Evolutionary conservation across 2,113 vertebrate species (phyloP), one percentile per base, ranked within the genome.

Genomic region (Vanacampus margaritifer): DNA sequence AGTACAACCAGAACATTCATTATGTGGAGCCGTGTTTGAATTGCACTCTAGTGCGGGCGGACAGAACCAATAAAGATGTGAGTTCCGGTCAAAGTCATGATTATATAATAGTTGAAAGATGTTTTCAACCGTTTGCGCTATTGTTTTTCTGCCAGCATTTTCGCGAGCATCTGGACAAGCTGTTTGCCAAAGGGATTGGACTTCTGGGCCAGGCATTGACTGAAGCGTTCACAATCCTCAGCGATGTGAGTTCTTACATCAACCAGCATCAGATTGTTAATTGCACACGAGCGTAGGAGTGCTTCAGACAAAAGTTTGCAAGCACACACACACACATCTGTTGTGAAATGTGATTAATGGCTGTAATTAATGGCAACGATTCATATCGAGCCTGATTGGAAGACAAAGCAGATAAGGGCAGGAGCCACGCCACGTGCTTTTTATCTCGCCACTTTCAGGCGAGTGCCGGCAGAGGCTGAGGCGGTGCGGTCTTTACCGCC

Each of bases 11-110:
- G 89, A 94, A 98, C 72, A 91, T 99, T 60, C 97, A 95, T 86
- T 99, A 98, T 0, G 97, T 99, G 72, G 97, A 98, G 78, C 95
- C 97, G 0, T 99, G 97, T 84, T 88, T 99, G 90, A 99, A 99
- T 51, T 95, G 96, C 72, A 98, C 97, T 0, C 83, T 99, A 89
- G 96, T 99, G 64, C 94, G 98, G 79, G 97, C 97, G 0, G 96
- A 99, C 89, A 93, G 94, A 90, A 92, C 93, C 77, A 99, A 98
- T 81, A 98, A 98, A 91, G 95, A 97, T 73, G 97, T 99, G 91
- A 93, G 95, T 89, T 37, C 14, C 9, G 3, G 6, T 64, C 39
- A 54, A 37, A 46, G 41, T 19, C 43, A 79, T 50, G 57, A 53
- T 68, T 56, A n/a, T 28, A 36, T 48, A n/a, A 54, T 37, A 43